A percentile compares a stretch with the other conserved stretches of the same genome.
These are phyloP conservation scores for Eutrigla gurnardus DNA, from an alignment of 2,797 vertebrate species.

Conservation along the genomic window DNA sequence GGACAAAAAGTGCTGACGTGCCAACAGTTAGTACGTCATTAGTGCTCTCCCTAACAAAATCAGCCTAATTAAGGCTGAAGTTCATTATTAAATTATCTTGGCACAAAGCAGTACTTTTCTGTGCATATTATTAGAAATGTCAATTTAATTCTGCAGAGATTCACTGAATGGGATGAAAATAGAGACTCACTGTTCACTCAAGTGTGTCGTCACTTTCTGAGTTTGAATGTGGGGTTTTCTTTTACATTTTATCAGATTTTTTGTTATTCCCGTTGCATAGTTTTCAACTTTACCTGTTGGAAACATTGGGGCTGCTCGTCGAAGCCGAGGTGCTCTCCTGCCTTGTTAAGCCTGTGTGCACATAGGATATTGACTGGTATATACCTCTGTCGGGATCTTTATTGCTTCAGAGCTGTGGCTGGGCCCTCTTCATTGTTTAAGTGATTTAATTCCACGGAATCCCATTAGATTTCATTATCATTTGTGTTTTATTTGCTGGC, in stretches of 20 bases:
- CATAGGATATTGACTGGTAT: slow-evolving; percentile 60
- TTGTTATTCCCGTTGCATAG: background rate
- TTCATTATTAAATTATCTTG: slow-evolving; percentile 66
- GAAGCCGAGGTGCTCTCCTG: slow-evolving; percentile 31
- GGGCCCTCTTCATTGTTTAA: slow-evolving; percentile 70
- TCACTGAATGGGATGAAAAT: slow-evolving; percentile 63
- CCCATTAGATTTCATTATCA: slow-evolving; percentile 82
- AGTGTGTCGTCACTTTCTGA: slow-evolving; percentile 34
- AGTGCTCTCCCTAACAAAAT: slow-evolving; percentile 62
- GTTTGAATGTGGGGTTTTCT: background rate
- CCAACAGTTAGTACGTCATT: slow-evolving; percentile 64
- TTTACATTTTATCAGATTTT: background rate
- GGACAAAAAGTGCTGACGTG: slow-evolving; percentile 51
- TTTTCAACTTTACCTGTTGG: slow-evolving; percentile 34
- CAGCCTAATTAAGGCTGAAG: slow-evolving; percentile 65
- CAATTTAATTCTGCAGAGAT: slow-evolving; percentile 53
- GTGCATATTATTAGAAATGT: slow-evolving; percentile 51
- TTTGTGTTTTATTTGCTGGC: slow-evolving; percentile 71
- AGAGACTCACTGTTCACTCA: slow-evolving; percentile 47
- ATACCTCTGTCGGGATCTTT: slow-evolving; percentile 46
- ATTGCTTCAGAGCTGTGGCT: slow-evolving; percentile 53
- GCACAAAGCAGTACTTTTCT: slow-evolving; percentile 52
- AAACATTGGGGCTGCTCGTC: slow-evolving; percentile 27
- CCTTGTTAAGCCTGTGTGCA: slow-evolving; percentile 43
- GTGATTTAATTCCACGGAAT: slow-evolving; percentile 79